Conservation (phyloP, 2,797 vertebrate species). For the Ctenopoma multispine region DNA sequence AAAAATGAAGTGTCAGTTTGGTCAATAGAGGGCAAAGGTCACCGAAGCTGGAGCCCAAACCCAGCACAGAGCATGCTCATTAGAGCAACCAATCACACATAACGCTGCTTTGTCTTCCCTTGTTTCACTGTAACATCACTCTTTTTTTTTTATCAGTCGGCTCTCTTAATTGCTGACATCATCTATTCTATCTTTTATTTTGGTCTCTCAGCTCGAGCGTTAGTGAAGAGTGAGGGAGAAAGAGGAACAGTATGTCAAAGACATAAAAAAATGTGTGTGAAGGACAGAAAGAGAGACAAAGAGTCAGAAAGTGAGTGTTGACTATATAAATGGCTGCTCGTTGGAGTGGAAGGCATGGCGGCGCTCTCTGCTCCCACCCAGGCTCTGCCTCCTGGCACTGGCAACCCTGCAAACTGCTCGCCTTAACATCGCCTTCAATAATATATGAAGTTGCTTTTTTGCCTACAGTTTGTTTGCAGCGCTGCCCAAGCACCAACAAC, state of each 20-base stretch:
- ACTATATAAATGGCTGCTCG: constrained; percentile 88
- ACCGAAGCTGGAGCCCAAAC: constrained; percentile 90
- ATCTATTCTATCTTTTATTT: constrained; percentile 41
- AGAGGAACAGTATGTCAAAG: not conserved
- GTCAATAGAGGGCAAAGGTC: constrained; percentile 99
- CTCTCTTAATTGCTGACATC: constrained; percentile 21
- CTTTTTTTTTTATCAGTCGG: constrained; percentile 29
- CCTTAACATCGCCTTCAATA: constrained; percentile 89
- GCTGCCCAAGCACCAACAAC: constrained; percentile 33
- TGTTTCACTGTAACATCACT: constrained; percentile 43
- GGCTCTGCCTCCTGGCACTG: constrained; percentile 84
- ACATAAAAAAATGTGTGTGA: constrained; percentile 16
- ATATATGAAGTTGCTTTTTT: constrained; percentile 90
- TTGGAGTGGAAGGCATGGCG: constrained; percentile 89
- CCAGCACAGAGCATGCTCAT: constrained; percentile 92
- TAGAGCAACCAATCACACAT: constrained; percentile 92
- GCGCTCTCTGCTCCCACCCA: constrained; percentile 81
- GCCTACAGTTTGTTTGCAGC: constrained; percentile 86
- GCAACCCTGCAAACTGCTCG: constrained; percentile 85
- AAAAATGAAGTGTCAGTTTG: constrained; percentile 99
- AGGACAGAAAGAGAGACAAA: constrained; percentile 45
- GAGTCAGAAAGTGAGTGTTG: constrained; percentile 66
- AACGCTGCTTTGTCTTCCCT: constrained; percentile 58
- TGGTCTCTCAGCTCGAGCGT: constrained; percentile 29
- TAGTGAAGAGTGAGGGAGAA: constrained; percentile 15